Base-by-base conservation (phyloP, 2,888 invertebrate genomes). In the Agonum fuliginosum region DNA sequence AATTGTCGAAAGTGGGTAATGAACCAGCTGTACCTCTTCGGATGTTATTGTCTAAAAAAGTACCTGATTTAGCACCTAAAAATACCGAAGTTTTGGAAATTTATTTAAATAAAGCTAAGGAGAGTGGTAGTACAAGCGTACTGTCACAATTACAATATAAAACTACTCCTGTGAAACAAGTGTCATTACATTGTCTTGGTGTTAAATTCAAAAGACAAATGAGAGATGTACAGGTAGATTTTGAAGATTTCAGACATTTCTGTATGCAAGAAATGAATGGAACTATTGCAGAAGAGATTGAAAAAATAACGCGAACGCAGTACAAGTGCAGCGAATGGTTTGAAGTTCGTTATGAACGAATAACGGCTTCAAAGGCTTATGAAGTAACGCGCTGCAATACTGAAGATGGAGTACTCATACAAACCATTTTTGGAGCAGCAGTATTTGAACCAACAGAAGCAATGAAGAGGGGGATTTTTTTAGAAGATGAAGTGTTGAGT, bases 331-430 rank as follows among this genome's bases (percentile, higher is more conserved):
- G 17, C 10, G 3, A 2, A 3, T 65, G 34, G 27, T 65, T 34
- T 65, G 62, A 30, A 3, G 19, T 8, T 2, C 30, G 62, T 1
- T 65, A 34, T 65, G 34, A 4, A 1, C 27, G 62, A 12, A 65
- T 65, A 17, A 65, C 62, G 3, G 62, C 62, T 0, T 65, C 62
- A 14, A 65, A 30, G 14, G 12, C 17, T 8, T 65, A 30, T 65
- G 62, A 65, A 30, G 14, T 30, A 3, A 6, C 30, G 10, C 8
- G 17, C 1, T 65, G 30, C 14, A 65, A 65, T 34, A 65, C 62
- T n/a, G n/a, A 2, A 6, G 62, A 65, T 14, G 62, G 62, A 8
- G 30, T 17, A 12, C 17, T 65, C 3, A 34, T 65, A 14, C 1
- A 27, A 4, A 14, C 14, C 14, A 14, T 65, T 12, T 65, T 65